Base-by-base conservation (phyloP, 2,797 vertebrate species). In the Tachyglossus aculeatus region DNA sequence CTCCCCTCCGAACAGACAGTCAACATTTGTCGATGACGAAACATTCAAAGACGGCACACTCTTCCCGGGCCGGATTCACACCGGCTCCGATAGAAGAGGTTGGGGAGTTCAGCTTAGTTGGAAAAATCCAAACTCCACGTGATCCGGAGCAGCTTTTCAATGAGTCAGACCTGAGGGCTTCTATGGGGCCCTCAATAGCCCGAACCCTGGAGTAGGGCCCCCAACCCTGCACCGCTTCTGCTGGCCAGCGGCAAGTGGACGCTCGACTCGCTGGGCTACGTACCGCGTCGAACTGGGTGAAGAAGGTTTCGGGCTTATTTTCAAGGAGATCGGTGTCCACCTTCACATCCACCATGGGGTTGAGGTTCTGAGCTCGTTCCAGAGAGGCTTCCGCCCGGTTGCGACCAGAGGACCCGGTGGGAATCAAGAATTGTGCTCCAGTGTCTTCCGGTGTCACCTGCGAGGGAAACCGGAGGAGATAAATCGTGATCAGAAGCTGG, bases 271-370 rank as follows among this genome's bases (percentile, higher is more conserved):
- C 0, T 16, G 2, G 25, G 8, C 21, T 31, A 94, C 95, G 92
- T 77, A 99, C 97, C 1, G 95, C 95, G 60, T 98, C 95, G n/a
- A 97, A 99, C n/a, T 95, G 91, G 11, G 94, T 90, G 71, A 98
- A 97, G 88, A 97, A 98, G 1, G 95, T 93, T 5, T 96, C 94
- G 0, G 93, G 55, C 38, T 98, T 98, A 82, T 89, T 89, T 9
- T 96, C 95, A 1, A 95, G 61, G 9, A 71, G 82, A 39, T 92
- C 93, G 0, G 90, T 70, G 76, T 97, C 95, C 0, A 94, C 96
- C 8, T 94, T 95, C 36, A 99, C 97, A 1, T 97, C 93, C 50
- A 98, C 97, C 97, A 98, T 99, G 1, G 97, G 97, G 74, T 99
- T 99, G 54, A 99, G 97, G 73, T 94, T 96, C 91, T 98, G 97